Conservation (phyloP, 2,888 invertebrate species). For the Notocelia uddmanniana region DNA sequence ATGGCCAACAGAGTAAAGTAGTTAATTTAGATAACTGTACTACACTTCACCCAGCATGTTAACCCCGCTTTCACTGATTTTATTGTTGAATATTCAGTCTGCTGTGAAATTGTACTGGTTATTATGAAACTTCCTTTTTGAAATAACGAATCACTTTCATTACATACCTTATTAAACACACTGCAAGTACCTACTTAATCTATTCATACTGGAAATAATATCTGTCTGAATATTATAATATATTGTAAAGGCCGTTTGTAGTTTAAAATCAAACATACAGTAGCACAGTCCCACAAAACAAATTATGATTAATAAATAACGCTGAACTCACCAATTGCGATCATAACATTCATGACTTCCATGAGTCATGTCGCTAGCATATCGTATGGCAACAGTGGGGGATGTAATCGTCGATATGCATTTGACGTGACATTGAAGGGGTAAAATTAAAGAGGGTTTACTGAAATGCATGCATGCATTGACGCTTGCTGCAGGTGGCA, state of each 20-base stretch:
- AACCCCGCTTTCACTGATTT: slow-evolving; percentile 63
- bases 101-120: slow-evolving; percentile 63
- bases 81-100: slow-evolving; percentile 66
- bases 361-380: slow-evolving; percentile 28
- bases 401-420: slow-evolving; percentile 3
- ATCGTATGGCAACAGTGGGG: not conserved
- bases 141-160: slow-evolving; percentile 30
- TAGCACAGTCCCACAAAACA: slow-evolving; percentile 24
- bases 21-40: slow-evolving; percentile 37
- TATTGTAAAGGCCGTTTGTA: not conserved
- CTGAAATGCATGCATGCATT: not conserved
- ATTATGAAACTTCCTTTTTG: slow-evolving; percentile 53
- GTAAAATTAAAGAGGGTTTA: slow-evolving; percentile 4
- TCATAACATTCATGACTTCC: too few species aligned
- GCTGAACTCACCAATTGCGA: slow-evolving; percentile 40
- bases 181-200: not conserved
- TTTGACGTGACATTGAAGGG: slow-evolving; percentile 19
- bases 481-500: not conserved
- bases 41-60: slow-evolving; percentile 35
- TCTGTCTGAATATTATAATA: not conserved
- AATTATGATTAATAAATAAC: slow-evolving; percentile 37
- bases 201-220: not conserved
- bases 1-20: slow-evolving; percentile 25
- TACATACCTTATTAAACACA: slow-evolving; percentile 1
- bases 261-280: slow-evolving; percentile 19